These are phyloP conservation scores for Drosophila sturtevanti DNA, from an alignment of 1,140 invertebrate species.

Conservation along the genomic window DNA sequence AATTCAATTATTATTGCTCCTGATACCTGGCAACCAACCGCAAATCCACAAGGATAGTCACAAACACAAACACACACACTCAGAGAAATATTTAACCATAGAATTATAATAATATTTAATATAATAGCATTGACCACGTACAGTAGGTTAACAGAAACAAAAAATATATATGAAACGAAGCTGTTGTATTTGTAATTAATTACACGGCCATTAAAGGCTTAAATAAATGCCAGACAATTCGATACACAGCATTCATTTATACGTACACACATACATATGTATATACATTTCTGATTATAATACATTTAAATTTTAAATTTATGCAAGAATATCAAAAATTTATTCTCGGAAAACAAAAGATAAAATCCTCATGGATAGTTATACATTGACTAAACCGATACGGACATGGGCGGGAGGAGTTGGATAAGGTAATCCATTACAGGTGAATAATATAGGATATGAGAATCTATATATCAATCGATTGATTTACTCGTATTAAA, in stretches of 20 bases:
- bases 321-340: background rate
- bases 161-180: slow-evolving; percentile 1
- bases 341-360: background rate
- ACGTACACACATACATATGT: too few relatives aligned
- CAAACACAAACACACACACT: background rate
- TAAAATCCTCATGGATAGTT: background rate
- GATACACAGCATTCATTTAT: background rate
- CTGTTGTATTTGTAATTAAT: slow-evolving; percentile 41
- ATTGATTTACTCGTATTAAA: too few relatives aligned
- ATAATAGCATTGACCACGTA: slow-evolving; percentile 3
- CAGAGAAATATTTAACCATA: background rate
- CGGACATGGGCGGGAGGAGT: background rate
- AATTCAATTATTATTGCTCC: slow-evolving; percentile 7
- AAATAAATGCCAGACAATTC: slow-evolving; percentile 7
- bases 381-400: background rate
- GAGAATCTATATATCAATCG: too few relatives aligned
- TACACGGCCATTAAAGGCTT: slow-evolving; percentile 17
- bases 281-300: background rate
- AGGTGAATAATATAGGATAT: too few relatives aligned
- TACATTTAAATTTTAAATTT: background rate
- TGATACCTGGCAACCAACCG: background rate
- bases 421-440: too few relatives aligned
- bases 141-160: slow-evolving; percentile 4
- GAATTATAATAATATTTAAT: slow-evolving; percentile 6
- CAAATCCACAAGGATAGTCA: background rate